Evolutionary conservation across 2,113 vertebrate species (phyloP).

Genomic region (Hippoglossus stenolepis): DNA sequence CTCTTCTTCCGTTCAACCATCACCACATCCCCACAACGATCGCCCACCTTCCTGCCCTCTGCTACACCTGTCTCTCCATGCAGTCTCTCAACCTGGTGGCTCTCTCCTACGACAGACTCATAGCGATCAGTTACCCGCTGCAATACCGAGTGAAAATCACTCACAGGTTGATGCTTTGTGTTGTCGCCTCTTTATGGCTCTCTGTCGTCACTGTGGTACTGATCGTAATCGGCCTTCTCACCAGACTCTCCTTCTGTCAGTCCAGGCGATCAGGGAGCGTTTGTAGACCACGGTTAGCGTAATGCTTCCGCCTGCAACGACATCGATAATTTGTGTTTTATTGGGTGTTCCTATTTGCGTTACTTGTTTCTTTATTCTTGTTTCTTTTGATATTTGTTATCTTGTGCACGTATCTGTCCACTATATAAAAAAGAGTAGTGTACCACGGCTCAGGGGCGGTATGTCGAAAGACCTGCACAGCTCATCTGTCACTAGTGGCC

Average conservation of each 20-base stretch:
- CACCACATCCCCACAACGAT: slow-evolving; percentile 56
- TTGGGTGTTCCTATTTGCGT: no score
- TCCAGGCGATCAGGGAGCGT: no score
- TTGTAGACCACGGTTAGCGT: no score
- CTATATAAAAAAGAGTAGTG: no score
- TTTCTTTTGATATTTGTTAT: no score
- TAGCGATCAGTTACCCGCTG: slow-evolving; percentile 79
- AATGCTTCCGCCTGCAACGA: no score
- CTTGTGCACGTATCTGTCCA: slow-evolving; percentile 57
- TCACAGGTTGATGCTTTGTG: slow-evolving; percentile 55
- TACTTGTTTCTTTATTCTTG: no score
- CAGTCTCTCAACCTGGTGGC: slow-evolving; percentile 78
- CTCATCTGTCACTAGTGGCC: slow-evolving; percentile 61
- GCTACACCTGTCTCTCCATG: slow-evolving; percentile 67
- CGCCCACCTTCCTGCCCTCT: slow-evolving; percentile 78
- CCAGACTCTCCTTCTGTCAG: slow-evolving; percentile 74
- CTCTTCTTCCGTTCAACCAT: slow-evolving; percentile 71
- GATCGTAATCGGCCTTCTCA: slow-evolving; percentile 47
- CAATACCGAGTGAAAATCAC: slow-evolving; percentile 65
- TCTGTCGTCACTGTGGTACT: slow-evolving; percentile 26
- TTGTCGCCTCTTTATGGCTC: slow-evolving; percentile 57
- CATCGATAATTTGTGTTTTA: no score
- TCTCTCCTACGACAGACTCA: slow-evolving; percentile 77
- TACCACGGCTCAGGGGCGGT: slow-evolving; percentile 36
- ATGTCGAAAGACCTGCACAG: slow-evolving; percentile 61